A percentile compares a stretch with the other conserved stretches of the same genome.
These are phyloP conservation scores for Dolichoris vasculosae DNA, from an alignment of 1,140 invertebrate genomes.

Conservation along the genomic window DNA sequence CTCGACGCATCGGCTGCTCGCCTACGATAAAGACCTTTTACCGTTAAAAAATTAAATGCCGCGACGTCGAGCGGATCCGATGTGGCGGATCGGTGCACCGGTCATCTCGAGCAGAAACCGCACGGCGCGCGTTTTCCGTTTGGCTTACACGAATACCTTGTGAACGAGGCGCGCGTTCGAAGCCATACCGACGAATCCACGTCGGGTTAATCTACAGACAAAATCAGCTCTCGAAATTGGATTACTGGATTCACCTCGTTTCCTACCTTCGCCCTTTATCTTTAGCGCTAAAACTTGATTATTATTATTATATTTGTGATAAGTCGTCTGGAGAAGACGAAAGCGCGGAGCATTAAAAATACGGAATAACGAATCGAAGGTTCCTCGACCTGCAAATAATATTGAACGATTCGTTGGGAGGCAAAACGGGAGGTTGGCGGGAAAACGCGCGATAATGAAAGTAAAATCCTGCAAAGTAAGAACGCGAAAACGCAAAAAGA, in stretches of 20 bases:
- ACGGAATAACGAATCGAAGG: too few relatives aligned
- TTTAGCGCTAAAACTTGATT: not conserved
- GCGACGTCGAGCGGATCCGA: not conserved
- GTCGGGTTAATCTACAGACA: not conserved
- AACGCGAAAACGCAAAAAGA: too few relatives aligned
- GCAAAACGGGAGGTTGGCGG: too few relatives aligned
- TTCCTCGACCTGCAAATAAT: too few relatives aligned
- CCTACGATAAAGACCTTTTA: not conserved
- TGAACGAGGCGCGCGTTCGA: not conserved
- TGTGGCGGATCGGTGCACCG: not conserved
- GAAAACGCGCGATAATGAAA: too few relatives aligned
- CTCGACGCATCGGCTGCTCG: not conserved
- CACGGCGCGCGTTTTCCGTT: not conserved
- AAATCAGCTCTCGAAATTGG: not conserved
- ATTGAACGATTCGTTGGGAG: too few relatives aligned
- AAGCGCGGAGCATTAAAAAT: too few relatives aligned
- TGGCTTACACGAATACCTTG: not conserved
- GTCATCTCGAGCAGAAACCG: not conserved
- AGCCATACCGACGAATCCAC: not conserved
- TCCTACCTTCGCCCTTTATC: not conserved
- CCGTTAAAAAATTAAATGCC: conserved; percentile 1
- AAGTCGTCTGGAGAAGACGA: too few relatives aligned
- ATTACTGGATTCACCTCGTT: not conserved
- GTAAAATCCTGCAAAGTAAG: too few relatives aligned
- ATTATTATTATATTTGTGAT: too few relatives aligned